Conservation (phyloP, 2,113 vertebrate genomes). For the Pollimyrus isidori region DNA sequence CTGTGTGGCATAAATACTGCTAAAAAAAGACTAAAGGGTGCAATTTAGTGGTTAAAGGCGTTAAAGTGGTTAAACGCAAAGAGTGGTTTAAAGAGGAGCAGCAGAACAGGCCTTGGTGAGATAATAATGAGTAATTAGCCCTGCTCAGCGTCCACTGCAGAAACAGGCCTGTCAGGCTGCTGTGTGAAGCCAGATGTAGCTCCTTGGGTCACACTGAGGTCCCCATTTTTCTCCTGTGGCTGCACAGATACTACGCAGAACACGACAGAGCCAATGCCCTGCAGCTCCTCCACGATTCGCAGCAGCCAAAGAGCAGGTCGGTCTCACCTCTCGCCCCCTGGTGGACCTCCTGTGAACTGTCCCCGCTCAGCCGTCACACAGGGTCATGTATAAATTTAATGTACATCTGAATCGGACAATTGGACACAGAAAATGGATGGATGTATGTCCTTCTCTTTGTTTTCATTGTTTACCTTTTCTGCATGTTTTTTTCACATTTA, state of each 20-base stretch:
- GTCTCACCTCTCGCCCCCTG: not conserved
- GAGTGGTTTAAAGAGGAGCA: not conserved
- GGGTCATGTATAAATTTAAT: not conserved
- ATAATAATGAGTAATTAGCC: not conserved
- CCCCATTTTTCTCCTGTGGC: slow-evolving; percentile 29
- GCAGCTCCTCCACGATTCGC: slow-evolving; percentile 88
- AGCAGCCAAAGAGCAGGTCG: slow-evolving; percentile 96
- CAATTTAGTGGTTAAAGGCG: slow-evolving; percentile 32
- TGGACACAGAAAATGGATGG: not conserved
- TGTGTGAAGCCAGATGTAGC: not conserved
- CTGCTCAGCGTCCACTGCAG: not conserved
- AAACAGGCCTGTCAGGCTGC: not conserved
- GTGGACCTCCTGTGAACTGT: not conserved
- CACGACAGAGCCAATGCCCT: slow-evolving; percentile 77
- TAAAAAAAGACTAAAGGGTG: not conserved
- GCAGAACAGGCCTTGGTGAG: not conserved
- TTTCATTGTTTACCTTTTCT: not conserved
- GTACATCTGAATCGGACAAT: not conserved
- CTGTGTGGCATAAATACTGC: not conserved
- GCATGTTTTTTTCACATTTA: not conserved
- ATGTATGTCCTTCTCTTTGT: not conserved
- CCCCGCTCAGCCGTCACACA: not conserved
- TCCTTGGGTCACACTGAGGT: not conserved
- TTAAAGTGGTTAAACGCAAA: not conserved
- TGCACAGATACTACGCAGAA: slow-evolving; percentile 74